These are phyloP conservation scores for Zaprionus bogoriensis DNA, from an alignment of 2,888 invertebrate genomes.

Conservation along the genomic window DNA sequence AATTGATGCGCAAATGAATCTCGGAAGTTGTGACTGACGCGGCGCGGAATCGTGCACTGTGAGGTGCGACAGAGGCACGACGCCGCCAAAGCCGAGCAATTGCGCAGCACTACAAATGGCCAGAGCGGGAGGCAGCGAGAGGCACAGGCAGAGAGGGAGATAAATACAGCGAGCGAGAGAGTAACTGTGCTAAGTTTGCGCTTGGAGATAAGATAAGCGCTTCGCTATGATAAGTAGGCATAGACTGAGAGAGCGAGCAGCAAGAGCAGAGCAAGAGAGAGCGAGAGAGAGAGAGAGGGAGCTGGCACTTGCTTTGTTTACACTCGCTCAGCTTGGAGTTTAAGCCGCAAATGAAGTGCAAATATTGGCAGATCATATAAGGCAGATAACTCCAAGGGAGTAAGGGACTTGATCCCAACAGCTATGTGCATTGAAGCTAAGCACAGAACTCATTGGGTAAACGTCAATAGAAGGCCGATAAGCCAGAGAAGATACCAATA, in stretches of 20 bases:
- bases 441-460: slow-evolving; percentile 11
- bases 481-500: no score
- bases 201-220: slow-evolving; percentile 35
- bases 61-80: slow-evolving; percentile 7
- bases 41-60: slow-evolving; percentile 17
- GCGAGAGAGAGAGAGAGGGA: not conserved
- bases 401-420: not conserved
- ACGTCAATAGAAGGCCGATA: slow-evolving; percentile 15
- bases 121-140: not conserved
- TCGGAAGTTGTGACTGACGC: slow-evolving; percentile 15
- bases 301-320: slow-evolving; percentile 12
- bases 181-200: slow-evolving; percentile 3
- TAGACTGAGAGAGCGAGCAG: not conserved
- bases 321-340: slow-evolving; percentile 11
- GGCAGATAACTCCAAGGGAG: not conserved
- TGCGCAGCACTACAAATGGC: not conserved
- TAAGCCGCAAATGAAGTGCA: slow-evolving; percentile 21
- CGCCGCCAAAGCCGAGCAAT: not conserved
- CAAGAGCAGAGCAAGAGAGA: not conserved
- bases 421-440: slow-evolving; percentile 21
- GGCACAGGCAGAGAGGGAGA: not conserved
- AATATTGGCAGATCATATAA: slow-evolving; percentile 20
- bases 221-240: not conserved
- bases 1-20: slow-evolving; percentile 27
- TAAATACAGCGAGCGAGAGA: not conserved